phyloP scores from a whole-genome alignment of 2,888 invertebrate species.

The Galeruca laticollis region DNA sequence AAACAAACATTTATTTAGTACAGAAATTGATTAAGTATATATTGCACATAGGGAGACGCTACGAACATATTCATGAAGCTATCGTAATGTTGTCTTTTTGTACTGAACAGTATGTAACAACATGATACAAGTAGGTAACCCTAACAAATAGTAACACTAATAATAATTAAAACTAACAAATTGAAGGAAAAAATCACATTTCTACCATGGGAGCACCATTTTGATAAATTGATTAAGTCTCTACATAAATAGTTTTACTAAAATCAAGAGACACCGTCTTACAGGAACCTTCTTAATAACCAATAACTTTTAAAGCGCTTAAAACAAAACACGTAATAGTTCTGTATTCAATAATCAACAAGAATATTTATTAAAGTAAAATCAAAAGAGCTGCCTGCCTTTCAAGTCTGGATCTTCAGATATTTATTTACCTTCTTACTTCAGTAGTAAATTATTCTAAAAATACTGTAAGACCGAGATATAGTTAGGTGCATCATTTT shows the following conservation, averaged over 20 bases:
- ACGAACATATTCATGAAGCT: slow-evolving; percentile 61
- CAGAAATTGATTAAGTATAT: slow-evolving; percentile 59
- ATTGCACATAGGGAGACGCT: slow-evolving; percentile 64
- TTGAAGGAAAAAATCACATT: slow-evolving; percentile 65
- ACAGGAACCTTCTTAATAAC: neutral
- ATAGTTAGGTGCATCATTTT: too few relatives aligned
- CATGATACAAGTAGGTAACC: slow-evolving; percentile 61
- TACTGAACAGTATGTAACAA: slow-evolving; percentile 65
- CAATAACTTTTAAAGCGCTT: neutral
- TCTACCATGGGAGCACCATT: slow-evolving; percentile 65
- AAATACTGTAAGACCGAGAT: too few relatives aligned
- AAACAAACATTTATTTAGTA: slow-evolving; percentile 49
- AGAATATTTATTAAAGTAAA: neutral
- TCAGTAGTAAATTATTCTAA: neutral
- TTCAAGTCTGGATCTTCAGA: too few relatives aligned
- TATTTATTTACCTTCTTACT: neutral
- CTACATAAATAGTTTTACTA: slow-evolving; percentile 37
- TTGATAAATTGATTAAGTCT: slow-evolving; percentile 53
- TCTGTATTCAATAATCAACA: neutral
- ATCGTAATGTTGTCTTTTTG: slow-evolving; percentile 61
- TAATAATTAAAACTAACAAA: slow-evolving; percentile 64
- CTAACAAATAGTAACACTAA: slow-evolving; percentile 56
- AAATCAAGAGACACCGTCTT: slow-evolving; percentile 26
- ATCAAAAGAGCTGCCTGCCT: too few relatives aligned
- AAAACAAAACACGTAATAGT: neutral